These are phyloP conservation scores for Amazona vittata DNA, from an alignment of 2,113 vertebrate species.

Conservation along the genomic window DNA sequence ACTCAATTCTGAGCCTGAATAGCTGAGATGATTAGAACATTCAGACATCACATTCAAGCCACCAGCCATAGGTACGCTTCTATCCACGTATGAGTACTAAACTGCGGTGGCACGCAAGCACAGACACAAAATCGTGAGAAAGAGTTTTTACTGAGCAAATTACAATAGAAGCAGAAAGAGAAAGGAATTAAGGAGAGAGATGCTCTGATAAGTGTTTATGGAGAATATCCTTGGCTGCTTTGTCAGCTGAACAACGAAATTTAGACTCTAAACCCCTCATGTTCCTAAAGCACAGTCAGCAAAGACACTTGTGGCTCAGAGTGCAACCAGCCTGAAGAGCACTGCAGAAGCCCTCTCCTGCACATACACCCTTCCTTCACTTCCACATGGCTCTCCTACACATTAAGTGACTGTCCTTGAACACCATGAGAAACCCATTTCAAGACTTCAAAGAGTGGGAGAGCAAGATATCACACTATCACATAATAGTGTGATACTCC, in stretches of 20 bases:
- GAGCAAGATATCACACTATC: too few species aligned
- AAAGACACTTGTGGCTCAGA: not conserved
- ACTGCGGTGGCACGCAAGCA: not conserved
- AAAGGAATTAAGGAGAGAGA: accelerated
- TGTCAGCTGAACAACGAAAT: not conserved
- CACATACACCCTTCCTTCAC: not conserved
- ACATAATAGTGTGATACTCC: not conserved
- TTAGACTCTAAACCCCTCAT: not conserved
- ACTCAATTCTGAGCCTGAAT: not conserved
- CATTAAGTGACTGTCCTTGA: not conserved
- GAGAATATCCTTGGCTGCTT: not conserved
- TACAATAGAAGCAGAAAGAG: not conserved
- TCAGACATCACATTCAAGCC: not conserved
- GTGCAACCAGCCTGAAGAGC: not conserved
- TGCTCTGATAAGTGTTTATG: not conserved
- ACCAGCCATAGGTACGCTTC: not conserved
- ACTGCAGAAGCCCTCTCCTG: not conserved
- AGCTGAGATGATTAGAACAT: not conserved
- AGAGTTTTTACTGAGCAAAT: not conserved
- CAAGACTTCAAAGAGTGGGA: not conserved
- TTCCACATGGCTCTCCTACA: not conserved
- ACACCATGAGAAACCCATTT: not conserved
- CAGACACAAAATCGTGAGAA: not conserved
- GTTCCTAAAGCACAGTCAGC: not conserved
- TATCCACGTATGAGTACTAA: not conserved